Conservation (phyloP, 2,797 vertebrate genomes). For the Centropyge bicolor region DNA sequence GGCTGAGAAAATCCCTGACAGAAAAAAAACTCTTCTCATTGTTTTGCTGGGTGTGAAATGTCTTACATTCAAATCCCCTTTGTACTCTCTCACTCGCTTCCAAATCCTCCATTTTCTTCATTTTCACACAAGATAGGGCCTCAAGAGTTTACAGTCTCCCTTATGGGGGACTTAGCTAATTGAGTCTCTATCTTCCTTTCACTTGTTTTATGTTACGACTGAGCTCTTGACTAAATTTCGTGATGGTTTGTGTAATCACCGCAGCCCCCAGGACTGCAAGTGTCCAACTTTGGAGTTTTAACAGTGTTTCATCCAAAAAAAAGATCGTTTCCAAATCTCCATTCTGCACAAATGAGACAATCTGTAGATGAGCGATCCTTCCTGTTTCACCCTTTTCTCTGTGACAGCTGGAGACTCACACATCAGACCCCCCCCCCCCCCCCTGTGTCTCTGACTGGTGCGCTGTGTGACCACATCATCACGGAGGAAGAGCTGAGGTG, state of each 20-base stretch:
- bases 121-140: slow-evolving; percentile 45
- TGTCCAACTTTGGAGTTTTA: slow-evolving; percentile 38
- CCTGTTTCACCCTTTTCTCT: slow-evolving; percentile 19
- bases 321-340: slow-evolving; percentile 47
- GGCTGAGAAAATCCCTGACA: slow-evolving; percentile 47
- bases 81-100: slow-evolving; percentile 31
- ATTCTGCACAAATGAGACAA: slow-evolving; percentile 43
- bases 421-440: slow-evolving; percentile 38
- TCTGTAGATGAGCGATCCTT: slow-evolving; percentile 17
- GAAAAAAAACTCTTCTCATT: slow-evolving; percentile 42
- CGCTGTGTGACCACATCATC: slow-evolving; percentile 64
- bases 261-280: slow-evolving; percentile 4
- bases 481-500: slow-evolving; percentile 52
- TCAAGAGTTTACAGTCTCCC: slow-evolving; percentile 60
- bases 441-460: slow-evolving; percentile 54
- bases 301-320: slow-evolving; percentile 43
- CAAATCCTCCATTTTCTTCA: slow-evolving; percentile 54
- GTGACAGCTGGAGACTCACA: slow-evolving; percentile 31
- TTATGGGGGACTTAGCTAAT: slow-evolving; percentile 63
- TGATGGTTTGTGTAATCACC: slow-evolving; percentile 45
- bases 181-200: slow-evolving; percentile 62
- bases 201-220: slow-evolving; percentile 55
- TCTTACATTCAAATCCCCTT: slow-evolving; percentile 61
- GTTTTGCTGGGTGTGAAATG: slow-evolving; percentile 65
- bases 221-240: slow-evolving; percentile 52